Evolutionary conservation across 2,888 invertebrate genomes (phyloP).

Genomic region (Phalera bucephala): DNA sequence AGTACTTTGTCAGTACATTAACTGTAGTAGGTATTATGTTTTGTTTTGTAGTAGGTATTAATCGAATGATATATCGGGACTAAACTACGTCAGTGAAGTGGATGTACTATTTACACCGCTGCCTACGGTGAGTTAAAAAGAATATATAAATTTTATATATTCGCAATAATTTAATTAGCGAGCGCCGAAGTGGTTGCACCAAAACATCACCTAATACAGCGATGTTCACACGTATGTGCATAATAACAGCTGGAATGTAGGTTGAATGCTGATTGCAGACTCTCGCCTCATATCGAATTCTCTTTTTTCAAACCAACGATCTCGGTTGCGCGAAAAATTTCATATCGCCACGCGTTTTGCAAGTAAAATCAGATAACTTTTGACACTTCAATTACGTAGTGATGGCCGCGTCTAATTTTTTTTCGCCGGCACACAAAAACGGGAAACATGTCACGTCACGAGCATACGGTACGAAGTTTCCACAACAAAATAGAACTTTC

Average conservation of each 20-base stretch:
- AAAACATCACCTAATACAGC: slow-evolving; percentile 44
- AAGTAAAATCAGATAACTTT: slow-evolving; percentile 83
- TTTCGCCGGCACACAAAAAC: slow-evolving; percentile 46
- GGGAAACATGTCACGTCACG: slow-evolving; percentile 68
- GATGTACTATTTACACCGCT: too few relatives aligned
- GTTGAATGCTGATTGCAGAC: slow-evolving; percentile 77
- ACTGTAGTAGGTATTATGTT: too few relatives aligned
- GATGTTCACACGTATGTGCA: slow-evolving; percentile 50
- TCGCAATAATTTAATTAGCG: slow-evolving; percentile 42
- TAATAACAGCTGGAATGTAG: slow-evolving; percentile 68
- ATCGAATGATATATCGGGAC: too few relatives aligned
- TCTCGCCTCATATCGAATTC: slow-evolving; percentile 78
- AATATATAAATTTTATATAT: too few relatives aligned
- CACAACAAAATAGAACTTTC: slow-evolving; percentile 68
- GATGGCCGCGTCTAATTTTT: slow-evolving; percentile 73
- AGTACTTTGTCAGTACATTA: too few relatives aligned
- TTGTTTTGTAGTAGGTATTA: too few relatives aligned
- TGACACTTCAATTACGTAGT: slow-evolving; percentile 82
- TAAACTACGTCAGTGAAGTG: too few relatives aligned
- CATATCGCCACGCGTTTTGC: slow-evolving; percentile 78
- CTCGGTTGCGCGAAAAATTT: slow-evolving; percentile 75
- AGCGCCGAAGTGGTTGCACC: slow-evolving; percentile 26
- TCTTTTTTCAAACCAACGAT: slow-evolving; percentile 74
- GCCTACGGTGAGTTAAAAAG: too few relatives aligned
- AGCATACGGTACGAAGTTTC: slow-evolving; percentile 68